Evolutionary conservation across 2,888 invertebrate species (phyloP).

Genomic region (Pherbina coryleti): DNA sequence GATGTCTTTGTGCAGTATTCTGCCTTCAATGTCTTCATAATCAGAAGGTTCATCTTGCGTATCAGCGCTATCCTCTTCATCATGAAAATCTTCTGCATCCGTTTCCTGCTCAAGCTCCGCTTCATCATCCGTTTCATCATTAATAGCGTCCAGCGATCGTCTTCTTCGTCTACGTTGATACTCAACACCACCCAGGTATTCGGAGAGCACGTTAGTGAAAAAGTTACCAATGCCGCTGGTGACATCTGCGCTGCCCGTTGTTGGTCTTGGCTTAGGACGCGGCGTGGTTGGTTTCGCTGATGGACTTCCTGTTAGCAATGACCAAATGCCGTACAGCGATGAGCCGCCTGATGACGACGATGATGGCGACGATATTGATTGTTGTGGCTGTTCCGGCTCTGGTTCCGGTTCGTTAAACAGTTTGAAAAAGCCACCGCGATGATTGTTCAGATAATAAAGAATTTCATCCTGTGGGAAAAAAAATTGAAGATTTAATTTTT

Average conservation of each 20-base stretch:
- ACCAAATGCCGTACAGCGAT: constrained; percentile 60
- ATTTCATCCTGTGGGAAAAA: constrained; percentile 73
- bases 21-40: constrained; percentile 48
- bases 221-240: constrained; percentile 64
- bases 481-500: constrained; percentile 20
- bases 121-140: constrained; percentile 52
- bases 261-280: constrained; percentile 49
- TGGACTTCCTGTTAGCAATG: constrained; percentile 59
- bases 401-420: constrained; percentile 76
- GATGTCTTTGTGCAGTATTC: constrained; percentile 51
- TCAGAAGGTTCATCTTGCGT: constrained; percentile 47
- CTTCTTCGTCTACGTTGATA: constrained; percentile 56
- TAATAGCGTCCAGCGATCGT: constrained; percentile 37
- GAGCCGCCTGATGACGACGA: constrained; percentile 45
- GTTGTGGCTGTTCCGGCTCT: constrained; percentile 47
- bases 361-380: constrained; percentile 43
- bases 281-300: constrained; percentile 50
- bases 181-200: constrained; percentile 61
- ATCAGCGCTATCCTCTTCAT: constrained; percentile 57
- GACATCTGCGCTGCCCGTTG: constrained; percentile 54
- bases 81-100: constrained; percentile 55
- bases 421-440: constrained; percentile 87
- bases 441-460: constrained; percentile 84
- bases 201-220: constrained; percentile 64
- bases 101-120: constrained; percentile 52